phyloP scores from a whole-genome alignment of 2,797 vertebrate species.

The Peromyscus eremicus region DNA sequence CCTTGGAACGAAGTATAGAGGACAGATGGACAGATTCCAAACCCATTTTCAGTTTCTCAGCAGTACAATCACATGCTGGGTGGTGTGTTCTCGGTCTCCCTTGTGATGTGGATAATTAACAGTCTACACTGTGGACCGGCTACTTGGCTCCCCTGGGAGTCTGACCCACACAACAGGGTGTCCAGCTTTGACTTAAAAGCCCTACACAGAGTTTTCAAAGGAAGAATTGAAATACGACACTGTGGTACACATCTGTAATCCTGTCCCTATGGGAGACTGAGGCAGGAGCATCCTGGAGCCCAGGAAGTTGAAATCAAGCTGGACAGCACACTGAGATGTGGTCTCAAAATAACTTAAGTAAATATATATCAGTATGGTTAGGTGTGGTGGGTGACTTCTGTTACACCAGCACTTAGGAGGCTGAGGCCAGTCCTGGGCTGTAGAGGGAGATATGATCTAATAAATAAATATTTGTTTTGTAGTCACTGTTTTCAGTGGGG shows the following conservation, averaged over 20 bases:
- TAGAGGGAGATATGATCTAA: neutral
- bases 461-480: neutral
- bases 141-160: neutral
- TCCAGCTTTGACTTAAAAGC: neutral
- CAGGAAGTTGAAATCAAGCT: neutral
- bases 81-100: accelerated
- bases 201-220: neutral
- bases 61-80: accelerated
- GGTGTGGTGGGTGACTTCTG: neutral
- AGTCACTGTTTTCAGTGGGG: neutral
- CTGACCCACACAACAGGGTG: neutral
- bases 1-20: neutral
- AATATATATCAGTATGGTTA: neutral
- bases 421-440: neutral
- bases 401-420: neutral
- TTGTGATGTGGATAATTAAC: accelerated
- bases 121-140: neutral
- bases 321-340: neutral
- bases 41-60: neutral
- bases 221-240: neutral
- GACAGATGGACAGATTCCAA: neutral
- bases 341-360: neutral
- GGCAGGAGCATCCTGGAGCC: neutral
- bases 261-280: neutral
- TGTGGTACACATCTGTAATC: neutral